A percentile compares a stretch with the other conserved stretches of the same genome.
phyloP scores from a whole-genome alignment of 1,140 invertebrate genomes.

The Ganaspis sp. region DNA sequence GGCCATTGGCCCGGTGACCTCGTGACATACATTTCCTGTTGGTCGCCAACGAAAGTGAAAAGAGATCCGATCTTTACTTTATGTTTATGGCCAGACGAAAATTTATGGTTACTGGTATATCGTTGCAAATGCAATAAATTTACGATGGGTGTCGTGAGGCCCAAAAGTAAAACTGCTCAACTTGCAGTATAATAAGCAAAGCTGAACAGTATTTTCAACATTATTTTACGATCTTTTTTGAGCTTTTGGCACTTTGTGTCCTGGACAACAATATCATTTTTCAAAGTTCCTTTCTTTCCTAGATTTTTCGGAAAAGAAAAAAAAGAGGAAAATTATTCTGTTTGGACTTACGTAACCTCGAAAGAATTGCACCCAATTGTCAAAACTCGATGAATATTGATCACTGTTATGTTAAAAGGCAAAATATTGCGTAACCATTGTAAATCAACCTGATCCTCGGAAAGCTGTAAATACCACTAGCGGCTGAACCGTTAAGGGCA shows the following conservation, averaged over 20 bases:
- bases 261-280: background rate
- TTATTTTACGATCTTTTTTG: slow-evolving; percentile 19
- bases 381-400: slow-evolving; percentile 42
- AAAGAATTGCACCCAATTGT: slow-evolving; percentile 34
- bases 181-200: background rate
- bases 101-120: slow-evolving; percentile 52
- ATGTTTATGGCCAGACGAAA: slow-evolving; percentile 39
- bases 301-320: background rate
- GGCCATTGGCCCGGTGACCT: slow-evolving; percentile 73
- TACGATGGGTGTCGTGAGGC: background rate
- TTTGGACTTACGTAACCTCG: background rate
- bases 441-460: slow-evolving; percentile 37
- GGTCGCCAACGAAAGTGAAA: slow-evolving; percentile 75
- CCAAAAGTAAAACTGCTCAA: background rate
- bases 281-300: background rate
- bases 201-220: background rate
- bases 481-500: background rate
- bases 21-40: slow-evolving; percentile 71
- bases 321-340: slow-evolving; percentile 7
- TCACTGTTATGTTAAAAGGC: slow-evolving; percentile 13
- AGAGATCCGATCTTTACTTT: slow-evolving; percentile 63
- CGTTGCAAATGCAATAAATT: slow-evolving; percentile 13
- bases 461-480: background rate
- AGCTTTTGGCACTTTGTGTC: background rate
- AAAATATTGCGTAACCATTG: slow-evolving; percentile 10